phyloP scores from a whole-genome alignment of 2,113 vertebrate genomes.

The Pygoscelis adeliae region DNA sequence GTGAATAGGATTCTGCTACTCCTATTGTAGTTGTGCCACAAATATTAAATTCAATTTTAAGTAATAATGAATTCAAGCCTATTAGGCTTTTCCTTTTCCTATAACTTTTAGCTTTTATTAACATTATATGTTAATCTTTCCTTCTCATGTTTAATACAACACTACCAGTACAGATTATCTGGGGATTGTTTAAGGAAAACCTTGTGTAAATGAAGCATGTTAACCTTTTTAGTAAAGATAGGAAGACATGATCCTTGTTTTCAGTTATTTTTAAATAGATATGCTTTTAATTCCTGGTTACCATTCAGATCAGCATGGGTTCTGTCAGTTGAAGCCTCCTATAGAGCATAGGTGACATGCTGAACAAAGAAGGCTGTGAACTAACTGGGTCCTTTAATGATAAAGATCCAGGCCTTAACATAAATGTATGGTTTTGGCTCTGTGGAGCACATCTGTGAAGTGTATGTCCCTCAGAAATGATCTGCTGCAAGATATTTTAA shows the following conservation, averaged over 20 bases:
- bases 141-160: not conserved
- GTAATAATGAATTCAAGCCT: not conserved
- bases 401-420: not conserved
- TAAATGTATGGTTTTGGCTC: not conserved
- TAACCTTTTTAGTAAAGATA: not conserved
- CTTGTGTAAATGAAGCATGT: not conserved
- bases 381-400: not conserved
- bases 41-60: not conserved
- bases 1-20: not conserved
- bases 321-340: not conserved
- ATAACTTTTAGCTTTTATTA: not conserved
- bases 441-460: not conserved
- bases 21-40: not conserved
- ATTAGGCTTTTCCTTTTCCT: not conserved
- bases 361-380: not conserved
- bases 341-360: not conserved
- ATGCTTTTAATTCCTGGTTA: not conserved
- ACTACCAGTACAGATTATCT: not conserved
- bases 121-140: not conserved
- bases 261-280: not conserved
- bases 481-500: not conserved
- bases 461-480: not conserved
- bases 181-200: not conserved
- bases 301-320: not conserved
- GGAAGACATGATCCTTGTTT: not conserved